A percentile compares a stretch with the other conserved stretches of the same genome.
Evolutionary conservation across 2,113 vertebrate genomes (phyloP).

Genomic region (Agapornis roseicollis): DNA sequence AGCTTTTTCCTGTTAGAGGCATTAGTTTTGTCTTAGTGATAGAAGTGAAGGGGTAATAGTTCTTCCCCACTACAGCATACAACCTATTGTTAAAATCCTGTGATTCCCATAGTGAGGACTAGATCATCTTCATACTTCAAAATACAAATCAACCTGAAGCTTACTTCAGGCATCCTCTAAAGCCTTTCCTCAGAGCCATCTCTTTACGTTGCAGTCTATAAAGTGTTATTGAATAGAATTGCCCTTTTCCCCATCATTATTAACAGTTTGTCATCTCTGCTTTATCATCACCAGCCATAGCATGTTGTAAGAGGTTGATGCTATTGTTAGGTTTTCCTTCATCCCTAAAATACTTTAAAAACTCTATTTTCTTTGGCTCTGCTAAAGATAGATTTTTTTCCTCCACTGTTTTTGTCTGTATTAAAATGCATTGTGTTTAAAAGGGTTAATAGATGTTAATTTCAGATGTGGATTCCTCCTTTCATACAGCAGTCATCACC

Average conservation of each 20-base stretch:
- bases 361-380: background rate
- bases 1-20: background rate
- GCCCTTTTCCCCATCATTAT: background rate
- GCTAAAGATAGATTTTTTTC: background rate
- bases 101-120: background rate
- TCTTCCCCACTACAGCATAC: background rate
- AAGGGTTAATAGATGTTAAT: conserved; percentile 30
- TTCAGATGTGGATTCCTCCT: background rate
- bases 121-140: background rate
- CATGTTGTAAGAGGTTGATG: background rate
- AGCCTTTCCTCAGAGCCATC: background rate
- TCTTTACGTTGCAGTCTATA: background rate
- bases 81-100: background rate
- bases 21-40: background rate
- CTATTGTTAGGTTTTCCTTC: background rate
- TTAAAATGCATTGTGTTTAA: conserved; percentile 2
- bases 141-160: background rate
- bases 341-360: background rate
- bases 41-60: background rate
- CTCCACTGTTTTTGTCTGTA: background rate
- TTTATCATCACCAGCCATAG: background rate
- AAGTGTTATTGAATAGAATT: conserved; percentile 13
- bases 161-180: background rate
- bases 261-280: conserved; percentile 22
- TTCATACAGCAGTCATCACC: conserved; percentile 13